Conservation (phyloP, 2,888 invertebrate genomes). For the Platerodrilus igneus region DNA sequence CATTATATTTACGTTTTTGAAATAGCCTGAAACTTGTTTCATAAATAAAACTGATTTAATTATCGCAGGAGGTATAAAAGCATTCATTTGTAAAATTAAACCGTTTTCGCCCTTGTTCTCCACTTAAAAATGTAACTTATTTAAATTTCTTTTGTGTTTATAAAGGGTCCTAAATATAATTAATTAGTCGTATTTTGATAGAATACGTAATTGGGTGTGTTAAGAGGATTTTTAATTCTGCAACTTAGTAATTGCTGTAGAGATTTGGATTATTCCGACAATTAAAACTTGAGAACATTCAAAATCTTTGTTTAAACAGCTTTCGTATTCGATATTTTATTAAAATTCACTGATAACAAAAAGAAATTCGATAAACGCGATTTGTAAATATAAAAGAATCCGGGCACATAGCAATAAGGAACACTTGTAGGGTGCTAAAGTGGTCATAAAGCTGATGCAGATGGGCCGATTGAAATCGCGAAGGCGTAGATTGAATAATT, state of each 20-base stretch:
- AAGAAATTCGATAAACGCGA: too few relatives aligned
- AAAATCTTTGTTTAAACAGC: too few relatives aligned
- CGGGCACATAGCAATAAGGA: constrained; percentile 36
- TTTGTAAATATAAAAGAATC: too few relatives aligned
- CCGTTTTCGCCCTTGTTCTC: constrained; percentile 13
- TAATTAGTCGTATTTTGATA: constrained; percentile 13
- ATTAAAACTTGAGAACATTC: too few relatives aligned
- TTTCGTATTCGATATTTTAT: too few relatives aligned
- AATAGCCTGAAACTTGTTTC: constrained; percentile 23
- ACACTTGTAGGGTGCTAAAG: constrained; percentile 38
- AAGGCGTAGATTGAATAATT: constrained; percentile 29
- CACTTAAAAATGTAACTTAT: constrained; percentile 11
- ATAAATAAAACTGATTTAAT: constrained; percentile 32
- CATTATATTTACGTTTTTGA: constrained; percentile 25
- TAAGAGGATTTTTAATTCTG: too few relatives aligned
- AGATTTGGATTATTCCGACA: too few relatives aligned
- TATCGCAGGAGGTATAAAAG: constrained; percentile 27
- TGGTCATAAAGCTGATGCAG: constrained; percentile 38
- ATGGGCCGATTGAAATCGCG: constrained; percentile 30
- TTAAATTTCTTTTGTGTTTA: constrained; percentile 14
- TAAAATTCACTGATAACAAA: too few relatives aligned
- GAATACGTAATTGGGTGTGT: too few relatives aligned
- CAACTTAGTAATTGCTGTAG: too few relatives aligned
- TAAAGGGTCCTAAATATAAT: constrained; percentile 11
- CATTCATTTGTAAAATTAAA: constrained; percentile 30